Evolutionary conservation across 2,113 vertebrate genomes (phyloP).

Genomic region (Platysteira castanea): DNA sequence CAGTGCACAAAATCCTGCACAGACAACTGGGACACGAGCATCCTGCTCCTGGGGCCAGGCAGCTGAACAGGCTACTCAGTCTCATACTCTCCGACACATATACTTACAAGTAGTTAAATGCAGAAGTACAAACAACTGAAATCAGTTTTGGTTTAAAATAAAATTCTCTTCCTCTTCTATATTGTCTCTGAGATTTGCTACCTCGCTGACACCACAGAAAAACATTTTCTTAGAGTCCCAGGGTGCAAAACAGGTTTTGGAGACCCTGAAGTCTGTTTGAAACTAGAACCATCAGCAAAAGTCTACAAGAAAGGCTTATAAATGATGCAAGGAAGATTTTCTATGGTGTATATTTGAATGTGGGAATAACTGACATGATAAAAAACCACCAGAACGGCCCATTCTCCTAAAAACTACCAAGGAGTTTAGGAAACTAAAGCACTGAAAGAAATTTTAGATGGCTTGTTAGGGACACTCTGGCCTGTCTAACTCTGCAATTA

Average conservation of each 20-base stretch:
- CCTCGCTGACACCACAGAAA: fast-evolving
- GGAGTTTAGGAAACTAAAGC: neutral
- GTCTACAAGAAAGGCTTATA: neutral
- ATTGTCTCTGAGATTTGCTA: neutral
- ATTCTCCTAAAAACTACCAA: neutral
- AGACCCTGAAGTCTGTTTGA: neutral
- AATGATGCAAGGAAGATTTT: neutral
- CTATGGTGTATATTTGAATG: neutral
- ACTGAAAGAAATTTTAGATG: neutral
- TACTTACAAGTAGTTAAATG: neutral
- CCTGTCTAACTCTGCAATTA: neutral
- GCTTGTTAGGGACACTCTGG: neutral
- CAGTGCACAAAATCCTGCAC: neutral
- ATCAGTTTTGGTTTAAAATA: neutral
- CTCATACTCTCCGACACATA: neutral
- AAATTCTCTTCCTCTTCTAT: neutral
- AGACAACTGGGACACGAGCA: fast-evolving
- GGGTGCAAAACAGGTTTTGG: neutral
- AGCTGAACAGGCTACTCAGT: neutral
- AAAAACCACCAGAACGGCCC: fast-evolving
- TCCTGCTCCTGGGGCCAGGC: neutral
- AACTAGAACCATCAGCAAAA: neutral
- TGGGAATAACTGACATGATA: neutral
- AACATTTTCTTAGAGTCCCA: neutral
- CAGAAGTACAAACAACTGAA: neutral